Evolutionary conservation across 2,888 invertebrate genomes (phyloP), one percentile per base, ranked within the genome.

Genomic region (Clanis bilineata): DNA sequence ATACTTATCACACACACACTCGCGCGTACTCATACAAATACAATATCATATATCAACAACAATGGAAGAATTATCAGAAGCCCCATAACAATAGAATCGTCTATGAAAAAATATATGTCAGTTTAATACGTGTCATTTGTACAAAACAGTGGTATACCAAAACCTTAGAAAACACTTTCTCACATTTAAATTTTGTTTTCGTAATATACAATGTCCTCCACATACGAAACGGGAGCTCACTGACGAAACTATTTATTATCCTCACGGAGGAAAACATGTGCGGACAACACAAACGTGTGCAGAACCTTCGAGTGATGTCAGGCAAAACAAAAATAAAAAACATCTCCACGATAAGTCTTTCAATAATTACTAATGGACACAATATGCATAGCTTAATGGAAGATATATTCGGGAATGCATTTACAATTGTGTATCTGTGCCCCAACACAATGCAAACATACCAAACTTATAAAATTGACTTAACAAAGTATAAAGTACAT

Each of bases 51-150:
- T 76, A 77, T 79, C 76, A 82, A 82, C 79, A 88, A 88, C 81
- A 87, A 85, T 89, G 89, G 89, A 90, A 90, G 89, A 88, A 72
- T 82, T 78, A 69, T 83, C 74, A 86, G 88, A 88, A 90, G 86
- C 84, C 82, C 86, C 78, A 74, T 74, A 77, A 80, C 72, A 51
- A 76, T 74, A 81, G 62, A 74, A 76, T 72, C 66, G 72, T 71
- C 64, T 73, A 76, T 71, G 69, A 74, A 79, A 79, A 51, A 79
- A 74, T 78, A 76, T 70, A 65, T 66, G 71, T 71, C 68, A 64
- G 61, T 68, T 65, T 62, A 64, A 65, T 65, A 58, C 60, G 68
- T 64, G 66, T 63, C 61, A 57, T 67, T 59, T 64, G 32, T 43
- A 62, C 58, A 61, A 38, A 68, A 68, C 67, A 67, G 62, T 66